Evolutionary conservation across 2,888 invertebrate genomes (phyloP), one percentile per base, ranked within the genome.

Genomic region (Chaetoderma sp.): DNA sequence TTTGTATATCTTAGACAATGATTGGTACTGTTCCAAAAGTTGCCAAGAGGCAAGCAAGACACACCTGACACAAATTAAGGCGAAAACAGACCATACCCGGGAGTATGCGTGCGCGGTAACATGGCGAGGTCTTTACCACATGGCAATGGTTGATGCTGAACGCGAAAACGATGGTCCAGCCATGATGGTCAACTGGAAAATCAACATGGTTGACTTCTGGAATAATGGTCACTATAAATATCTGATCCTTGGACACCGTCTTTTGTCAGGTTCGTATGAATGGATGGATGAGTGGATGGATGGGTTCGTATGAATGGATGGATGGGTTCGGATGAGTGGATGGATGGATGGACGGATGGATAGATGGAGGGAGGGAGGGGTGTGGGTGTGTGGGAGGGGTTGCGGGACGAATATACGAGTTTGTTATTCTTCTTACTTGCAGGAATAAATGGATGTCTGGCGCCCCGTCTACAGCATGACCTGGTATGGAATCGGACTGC

Each of bases 151-250:
- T 23, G 61, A 63, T 57, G 70, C 65, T 6, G 65, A 59, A 18
- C 45, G 65, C 3, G 57, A 65, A 21, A 66, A 67, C 39, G 64
- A 67, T 62, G 70, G 67, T 0, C 1, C 28, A 10, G 54, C 49
- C 5, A 47, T 70, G 36, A 33, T 67, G 2, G 13, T 25, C 1
- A n/a, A 64, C 18, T 70, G 67, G 67, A 60, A 33, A 36, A 33
- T 64, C 1, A 56, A 70, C 32, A 57, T 67, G 61, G 25, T 64
- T 8, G 60, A 67, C 4, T 70, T 67, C 33, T 65, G 59, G 62
- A 54, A 63, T 3, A 23, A 55, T n/a, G 44, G 56, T 6, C 65
- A 70, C 28, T 39, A 59, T 33, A 70, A 63, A 32, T 70, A 68
- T 27, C 50, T 68, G 16, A 70, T 62, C 6, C 42, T 65, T 13